These are phyloP conservation scores for Glaucidium brasilianum DNA, from an alignment of 2,113 vertebrate genomes.

Conservation along the genomic window DNA sequence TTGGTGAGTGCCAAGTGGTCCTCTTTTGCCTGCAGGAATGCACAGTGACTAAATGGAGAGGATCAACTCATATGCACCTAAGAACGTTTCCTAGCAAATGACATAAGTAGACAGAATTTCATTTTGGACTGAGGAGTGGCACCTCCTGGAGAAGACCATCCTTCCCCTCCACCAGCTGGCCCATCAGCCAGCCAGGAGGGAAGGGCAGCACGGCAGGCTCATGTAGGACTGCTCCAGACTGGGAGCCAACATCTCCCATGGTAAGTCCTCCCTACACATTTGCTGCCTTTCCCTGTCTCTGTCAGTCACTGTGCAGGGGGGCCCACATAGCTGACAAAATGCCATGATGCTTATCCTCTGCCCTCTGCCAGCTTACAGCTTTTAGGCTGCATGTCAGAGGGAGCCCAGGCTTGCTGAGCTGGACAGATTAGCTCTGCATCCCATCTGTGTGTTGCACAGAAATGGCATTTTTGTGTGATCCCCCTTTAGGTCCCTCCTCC, in stretches of 20 bases:
- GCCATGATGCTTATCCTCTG: background rate
- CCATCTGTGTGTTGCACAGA: background rate
- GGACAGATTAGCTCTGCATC: background rate
- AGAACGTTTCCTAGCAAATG: background rate
- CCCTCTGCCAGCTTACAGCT: background rate
- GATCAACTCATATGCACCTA: background rate
- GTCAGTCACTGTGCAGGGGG: background rate
- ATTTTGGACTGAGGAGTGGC: background rate
- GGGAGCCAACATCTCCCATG: background rate
- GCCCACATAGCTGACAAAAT: background rate
- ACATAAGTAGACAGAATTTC: background rate
- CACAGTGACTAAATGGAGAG: background rate
- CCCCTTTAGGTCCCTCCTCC: background rate
- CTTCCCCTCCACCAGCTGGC: background rate
- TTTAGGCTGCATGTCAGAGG: accelerated
- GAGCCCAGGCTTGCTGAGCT: background rate
- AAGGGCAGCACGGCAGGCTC: background rate
- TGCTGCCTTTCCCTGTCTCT: background rate
- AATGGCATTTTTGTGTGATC: background rate
- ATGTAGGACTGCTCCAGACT: accelerated
- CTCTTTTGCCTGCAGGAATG: background rate
- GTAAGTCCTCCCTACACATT: background rate
- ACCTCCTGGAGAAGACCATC: background rate
- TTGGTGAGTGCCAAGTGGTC: accelerated
- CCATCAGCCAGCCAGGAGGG: background rate